Evolutionary conservation across 2,888 invertebrate species (phyloP).

Genomic region (Archips xylosteana): DNA sequence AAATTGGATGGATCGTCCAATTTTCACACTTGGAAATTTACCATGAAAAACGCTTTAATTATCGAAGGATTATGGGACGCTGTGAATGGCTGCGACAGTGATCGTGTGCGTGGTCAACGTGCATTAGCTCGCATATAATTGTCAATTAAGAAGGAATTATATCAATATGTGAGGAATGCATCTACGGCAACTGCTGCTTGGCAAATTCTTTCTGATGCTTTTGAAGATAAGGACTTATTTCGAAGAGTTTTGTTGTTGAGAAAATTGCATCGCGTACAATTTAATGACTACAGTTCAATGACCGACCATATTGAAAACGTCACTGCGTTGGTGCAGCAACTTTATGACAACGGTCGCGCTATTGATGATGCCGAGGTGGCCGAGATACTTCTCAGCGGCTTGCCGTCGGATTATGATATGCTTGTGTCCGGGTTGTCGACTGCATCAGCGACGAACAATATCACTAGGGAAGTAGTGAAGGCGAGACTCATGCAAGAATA

Average conservation of each 20-base stretch:
- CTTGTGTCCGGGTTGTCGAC: not conserved
- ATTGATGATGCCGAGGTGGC: not conserved
- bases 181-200: too few relatives aligned
- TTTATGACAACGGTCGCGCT: constrained; percentile 17
- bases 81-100: not conserved
- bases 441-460: too few relatives aligned
- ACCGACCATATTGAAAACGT: constrained; percentile 20
- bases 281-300: constrained; percentile 9
- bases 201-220: not conserved
- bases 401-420: too few relatives aligned
- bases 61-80: too few relatives aligned
- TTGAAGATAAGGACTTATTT: constrained; percentile 28
- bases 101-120: not conserved
- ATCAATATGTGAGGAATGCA: too few relatives aligned
- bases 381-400: too few relatives aligned
- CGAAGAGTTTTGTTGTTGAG: too few relatives aligned
- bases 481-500: not conserved
- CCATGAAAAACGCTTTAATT: not conserved
- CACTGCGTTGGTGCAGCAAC: constrained; percentile 25
- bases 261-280: not conserved
- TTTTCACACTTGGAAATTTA: not conserved
- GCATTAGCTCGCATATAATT: not conserved
- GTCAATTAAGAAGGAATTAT: not conserved
- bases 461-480: too few relatives aligned
- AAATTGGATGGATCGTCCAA: not conserved